Evolutionary conservation across 1,140 invertebrate genomes (phyloP).

Genomic region (Neodiprion fabricii): DNA sequence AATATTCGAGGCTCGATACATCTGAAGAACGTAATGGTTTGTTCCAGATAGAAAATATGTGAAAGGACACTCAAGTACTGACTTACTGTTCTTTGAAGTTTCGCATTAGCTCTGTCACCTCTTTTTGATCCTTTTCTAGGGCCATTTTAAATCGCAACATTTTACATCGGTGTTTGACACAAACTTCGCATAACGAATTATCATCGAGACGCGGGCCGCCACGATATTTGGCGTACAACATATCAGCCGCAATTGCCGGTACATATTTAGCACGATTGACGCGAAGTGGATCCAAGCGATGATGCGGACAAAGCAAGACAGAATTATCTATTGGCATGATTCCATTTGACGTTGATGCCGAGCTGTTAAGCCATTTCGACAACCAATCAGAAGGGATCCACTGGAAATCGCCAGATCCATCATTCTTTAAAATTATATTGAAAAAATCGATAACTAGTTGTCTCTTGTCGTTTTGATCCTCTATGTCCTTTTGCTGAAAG

Average conservation of each 20-base stretch:
- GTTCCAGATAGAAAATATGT: too few species aligned
- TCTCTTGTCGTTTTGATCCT: slow-evolving; percentile 58
- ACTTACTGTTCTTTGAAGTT: slow-evolving; percentile 50
- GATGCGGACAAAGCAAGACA: slow-evolving; percentile 61
- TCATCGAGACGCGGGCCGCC: slow-evolving; percentile 58
- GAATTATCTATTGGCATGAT: slow-evolving; percentile 59
- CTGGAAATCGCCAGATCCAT: slow-evolving; percentile 48
- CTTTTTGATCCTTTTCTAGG: slow-evolving; percentile 53
- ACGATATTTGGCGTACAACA: slow-evolving; percentile 59
- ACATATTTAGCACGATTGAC: slow-evolving; percentile 56
- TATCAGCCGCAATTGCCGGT: slow-evolving; percentile 49
- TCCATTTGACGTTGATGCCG: slow-evolving; percentile 52
- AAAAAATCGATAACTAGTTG: slow-evolving; percentile 54
- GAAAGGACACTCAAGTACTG: neutral
- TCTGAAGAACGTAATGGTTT: neutral
- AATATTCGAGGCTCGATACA: neutral
- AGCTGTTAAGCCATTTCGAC: slow-evolving; percentile 50
- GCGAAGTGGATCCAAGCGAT: slow-evolving; percentile 55
- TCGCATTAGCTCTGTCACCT: slow-evolving; percentile 49
- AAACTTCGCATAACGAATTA: slow-evolving; percentile 58
- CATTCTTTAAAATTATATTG: slow-evolving; percentile 40
- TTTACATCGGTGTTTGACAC: slow-evolving; percentile 62
- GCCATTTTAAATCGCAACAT: slow-evolving; percentile 49
- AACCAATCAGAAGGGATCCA: slow-evolving; percentile 65
- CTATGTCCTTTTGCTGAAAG: slow-evolving; percentile 59